Percentiles rank a stretch among this genome's conserved stretches.
phyloP scores from a whole-genome alignment of 2,888 invertebrate species.

The Coelopa pilipes region DNA sequence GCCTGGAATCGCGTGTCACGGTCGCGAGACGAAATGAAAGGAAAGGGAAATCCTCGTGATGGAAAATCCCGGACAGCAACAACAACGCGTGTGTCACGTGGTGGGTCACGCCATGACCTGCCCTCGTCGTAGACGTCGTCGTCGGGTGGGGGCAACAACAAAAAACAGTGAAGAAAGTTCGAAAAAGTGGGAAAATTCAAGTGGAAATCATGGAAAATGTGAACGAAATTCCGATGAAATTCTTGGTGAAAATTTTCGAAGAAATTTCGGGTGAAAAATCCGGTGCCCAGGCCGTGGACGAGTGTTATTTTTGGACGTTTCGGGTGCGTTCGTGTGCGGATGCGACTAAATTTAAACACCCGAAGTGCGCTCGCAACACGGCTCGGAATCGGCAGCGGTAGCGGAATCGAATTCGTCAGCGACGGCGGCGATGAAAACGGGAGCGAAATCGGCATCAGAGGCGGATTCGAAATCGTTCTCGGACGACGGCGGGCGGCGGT shows the following conservation, averaged over 20 bases:
- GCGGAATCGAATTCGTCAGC: background rate
- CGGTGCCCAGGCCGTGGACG: slow-evolving; percentile 60
- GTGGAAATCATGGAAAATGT: slow-evolving; percentile 30
- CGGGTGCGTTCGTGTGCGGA: slow-evolving; percentile 51
- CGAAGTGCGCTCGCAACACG: slow-evolving; percentile 52
- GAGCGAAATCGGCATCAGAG: slow-evolving; percentile 29
- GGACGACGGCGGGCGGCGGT: slow-evolving; percentile 36
- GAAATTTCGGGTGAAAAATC: slow-evolving; percentile 49
- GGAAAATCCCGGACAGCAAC: slow-evolving; percentile 55
- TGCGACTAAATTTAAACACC: slow-evolving; percentile 60
- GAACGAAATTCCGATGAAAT: slow-evolving; percentile 38
- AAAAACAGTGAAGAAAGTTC: no score
- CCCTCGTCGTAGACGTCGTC: slow-evolving; percentile 39
- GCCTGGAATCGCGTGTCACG: slow-evolving; percentile 42
- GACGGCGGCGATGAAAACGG: slow-evolving; percentile 25
- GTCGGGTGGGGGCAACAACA: slow-evolving; percentile 29
- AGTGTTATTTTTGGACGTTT: slow-evolving; percentile 62
- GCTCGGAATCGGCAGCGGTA: slow-evolving; percentile 13
- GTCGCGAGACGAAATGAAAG: slow-evolving; percentile 51
- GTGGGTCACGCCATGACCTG: slow-evolving; percentile 33
- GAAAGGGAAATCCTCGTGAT: slow-evolving; percentile 48
- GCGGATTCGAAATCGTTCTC: slow-evolving; percentile 25
- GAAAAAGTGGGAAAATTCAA: slow-evolving; percentile 32
- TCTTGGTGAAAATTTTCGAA: slow-evolving; percentile 47
- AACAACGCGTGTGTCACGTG: slow-evolving; percentile 47